These are phyloP conservation scores for Batillaria attramentaria DNA, from an alignment of 1,140 invertebrate species.

Conservation along the genomic window DNA sequence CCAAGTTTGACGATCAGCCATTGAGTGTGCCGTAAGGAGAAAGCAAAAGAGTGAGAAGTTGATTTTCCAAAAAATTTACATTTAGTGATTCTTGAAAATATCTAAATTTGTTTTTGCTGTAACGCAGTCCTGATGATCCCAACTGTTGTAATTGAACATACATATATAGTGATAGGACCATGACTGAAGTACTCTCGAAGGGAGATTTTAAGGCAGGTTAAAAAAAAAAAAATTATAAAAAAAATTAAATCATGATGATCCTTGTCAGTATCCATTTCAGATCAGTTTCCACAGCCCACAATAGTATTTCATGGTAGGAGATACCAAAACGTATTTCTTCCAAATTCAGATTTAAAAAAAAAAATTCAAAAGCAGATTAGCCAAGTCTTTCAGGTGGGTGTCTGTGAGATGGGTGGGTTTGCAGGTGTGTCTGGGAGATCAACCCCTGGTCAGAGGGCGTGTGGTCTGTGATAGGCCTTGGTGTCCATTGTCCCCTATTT, in stretches of 20 bases:
- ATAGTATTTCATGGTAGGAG: no score
- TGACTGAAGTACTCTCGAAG: no score
- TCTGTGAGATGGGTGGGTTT: background rate
- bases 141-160: background rate
- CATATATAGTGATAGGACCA: no score
- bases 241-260: no score
- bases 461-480: constrained; percentile 32
- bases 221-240: background rate
- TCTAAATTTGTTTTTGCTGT: background rate
- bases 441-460: constrained; percentile 5
- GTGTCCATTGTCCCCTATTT: background rate
- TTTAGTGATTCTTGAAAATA: background rate
- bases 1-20: background rate
- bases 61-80: background rate
- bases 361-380: no score
- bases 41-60: background rate
- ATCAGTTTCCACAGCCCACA: no score
- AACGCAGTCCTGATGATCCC: background rate
- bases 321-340: no score
- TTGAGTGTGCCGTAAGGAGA: background rate
- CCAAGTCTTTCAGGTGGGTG: no score
- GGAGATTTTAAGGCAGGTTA: background rate
- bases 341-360: no score
- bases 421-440: background rate
- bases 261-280: background rate